A percentile compares a stretch with the other conserved stretches of the same genome.
Evolutionary conservation across 2,113 vertebrate genomes (phyloP).

Genomic region (Oceanites oceanicus): DNA sequence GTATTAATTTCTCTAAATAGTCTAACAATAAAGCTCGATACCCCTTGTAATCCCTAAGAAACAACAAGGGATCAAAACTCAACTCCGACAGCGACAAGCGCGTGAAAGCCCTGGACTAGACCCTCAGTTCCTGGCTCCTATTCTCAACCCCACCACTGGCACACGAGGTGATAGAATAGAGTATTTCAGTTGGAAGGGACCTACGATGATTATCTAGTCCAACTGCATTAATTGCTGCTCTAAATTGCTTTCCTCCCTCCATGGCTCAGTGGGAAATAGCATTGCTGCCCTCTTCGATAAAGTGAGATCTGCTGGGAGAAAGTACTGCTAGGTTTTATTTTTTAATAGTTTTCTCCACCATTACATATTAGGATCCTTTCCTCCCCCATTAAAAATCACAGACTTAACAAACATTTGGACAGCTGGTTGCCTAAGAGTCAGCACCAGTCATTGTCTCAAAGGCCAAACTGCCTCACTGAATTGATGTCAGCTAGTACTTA

Average conservation of each 20-base stretch:
- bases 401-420: neutral
- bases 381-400: neutral
- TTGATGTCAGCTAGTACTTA: conserved; percentile 4
- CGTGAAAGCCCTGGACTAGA: neutral
- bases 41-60: neutral
- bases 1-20: neutral
- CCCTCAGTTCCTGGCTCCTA: neutral
- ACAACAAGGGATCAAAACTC: neutral
- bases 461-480: neutral
- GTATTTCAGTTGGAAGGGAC: neutral
- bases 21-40: neutral
- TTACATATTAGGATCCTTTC: neutral
- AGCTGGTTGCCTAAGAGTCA: conserved; percentile 22
- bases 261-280: neutral
- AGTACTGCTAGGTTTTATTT: neutral
- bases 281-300: neutral
- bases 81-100: neutral
- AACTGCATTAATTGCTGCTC: neutral
- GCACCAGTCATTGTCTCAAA: neutral
- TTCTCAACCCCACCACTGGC: neutral
- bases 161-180: neutral
- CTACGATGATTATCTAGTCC: neutral
- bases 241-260: neutral
- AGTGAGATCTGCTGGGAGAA: neutral
- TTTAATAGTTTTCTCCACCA: neutral